phyloP scores from a whole-genome alignment of 2,113 vertebrate species.

The Petrocephalus zakoni region DNA sequence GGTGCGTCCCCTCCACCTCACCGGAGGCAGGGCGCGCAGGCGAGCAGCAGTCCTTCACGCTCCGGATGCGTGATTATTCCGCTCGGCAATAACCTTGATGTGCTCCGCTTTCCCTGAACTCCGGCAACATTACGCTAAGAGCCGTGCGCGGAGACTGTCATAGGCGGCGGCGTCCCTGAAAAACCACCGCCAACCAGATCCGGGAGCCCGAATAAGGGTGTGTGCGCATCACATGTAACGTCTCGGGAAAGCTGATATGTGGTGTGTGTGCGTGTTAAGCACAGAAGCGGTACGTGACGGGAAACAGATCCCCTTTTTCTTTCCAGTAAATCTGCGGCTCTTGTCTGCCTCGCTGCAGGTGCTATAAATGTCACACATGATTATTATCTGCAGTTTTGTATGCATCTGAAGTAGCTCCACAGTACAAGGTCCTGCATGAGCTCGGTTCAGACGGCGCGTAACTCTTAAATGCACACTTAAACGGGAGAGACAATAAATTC shows the following conservation, averaged over 20 bases:
- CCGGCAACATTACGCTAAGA: constrained; percentile 3
- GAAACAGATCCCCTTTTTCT: not conserved
- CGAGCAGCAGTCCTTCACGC: constrained; percentile 5
- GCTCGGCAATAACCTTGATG: constrained; percentile 14
- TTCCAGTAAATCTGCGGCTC: not conserved
- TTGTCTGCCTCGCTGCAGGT: not conserved
- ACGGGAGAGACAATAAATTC: not conserved
- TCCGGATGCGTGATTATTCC: not conserved
- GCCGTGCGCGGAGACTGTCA: not conserved
- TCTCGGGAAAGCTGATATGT: not conserved
- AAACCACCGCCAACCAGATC: not conserved
- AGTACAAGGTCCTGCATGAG: not conserved
- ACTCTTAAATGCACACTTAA: not conserved
- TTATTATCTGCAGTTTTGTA: not conserved
- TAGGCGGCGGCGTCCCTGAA: not conserved
- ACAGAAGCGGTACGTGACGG: not conserved
- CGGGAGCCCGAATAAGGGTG: not conserved
- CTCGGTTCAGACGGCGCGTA: not conserved
- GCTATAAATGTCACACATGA: not conserved
- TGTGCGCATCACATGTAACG: not conserved
- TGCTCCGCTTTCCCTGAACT: not conserved
- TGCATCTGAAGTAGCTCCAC: not conserved
- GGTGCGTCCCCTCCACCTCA: not conserved
- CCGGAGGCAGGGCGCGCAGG: not conserved
- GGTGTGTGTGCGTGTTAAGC: not conserved